Base-by-base conservation (phyloP, 2,113 vertebrate species). In the Meleagris gallopavo region DNA sequence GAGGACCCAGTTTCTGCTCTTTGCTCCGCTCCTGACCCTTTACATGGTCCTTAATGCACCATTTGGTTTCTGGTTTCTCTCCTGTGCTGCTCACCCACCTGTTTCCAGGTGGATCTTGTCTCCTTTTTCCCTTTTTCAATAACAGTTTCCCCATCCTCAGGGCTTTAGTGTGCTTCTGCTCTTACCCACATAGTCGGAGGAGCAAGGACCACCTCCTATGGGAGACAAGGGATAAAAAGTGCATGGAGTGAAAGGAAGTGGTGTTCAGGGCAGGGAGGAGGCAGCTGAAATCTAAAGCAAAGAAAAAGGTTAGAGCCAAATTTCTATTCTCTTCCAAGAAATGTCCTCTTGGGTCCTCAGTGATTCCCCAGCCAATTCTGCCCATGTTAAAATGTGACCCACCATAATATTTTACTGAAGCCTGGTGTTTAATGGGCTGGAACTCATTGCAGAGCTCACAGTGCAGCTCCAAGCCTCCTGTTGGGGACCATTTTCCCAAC, bases 401-500 rank as follows among this genome's bases (percentile, higher is more conserved):
- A 8, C 46, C 91, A 76, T 70, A 94, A 71, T 90, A 70, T 93
- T 93, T 94, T 90, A 86, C 79, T 95, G 93, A 88, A 91, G 76
- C 55, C 29, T 66, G 70, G 64, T 79, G 74, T 79, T 93, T 95
- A 93, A 96, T 89, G 87, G 74, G 14, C 66, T 93, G 84, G 84
- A 95, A 85, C 83, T 95, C 79, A 93, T 82, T 94, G 92, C 65
- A 90, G 89, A 90, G 80, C 84, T 94, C 81, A 80, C 87, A 73
- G 67, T 87, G 58, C 66, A 70, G 74, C 74, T 79, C 84, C 86
- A 81, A 82, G 30, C 86, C 84, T 93, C 87, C 94, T 93, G 66
- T 89, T 96, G 91, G 95, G 89, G 89, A 93, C 89, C 92, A 89
- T 96, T 92, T 96, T 79, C 72, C 78, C 82, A 91, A 34, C 78